A percentile compares a stretch with the other conserved stretches of the same genome.
These are phyloP conservation scores for Monomorium pharaonis DNA, from an alignment of 1,140 invertebrate species.

Conservation along the genomic window DNA sequence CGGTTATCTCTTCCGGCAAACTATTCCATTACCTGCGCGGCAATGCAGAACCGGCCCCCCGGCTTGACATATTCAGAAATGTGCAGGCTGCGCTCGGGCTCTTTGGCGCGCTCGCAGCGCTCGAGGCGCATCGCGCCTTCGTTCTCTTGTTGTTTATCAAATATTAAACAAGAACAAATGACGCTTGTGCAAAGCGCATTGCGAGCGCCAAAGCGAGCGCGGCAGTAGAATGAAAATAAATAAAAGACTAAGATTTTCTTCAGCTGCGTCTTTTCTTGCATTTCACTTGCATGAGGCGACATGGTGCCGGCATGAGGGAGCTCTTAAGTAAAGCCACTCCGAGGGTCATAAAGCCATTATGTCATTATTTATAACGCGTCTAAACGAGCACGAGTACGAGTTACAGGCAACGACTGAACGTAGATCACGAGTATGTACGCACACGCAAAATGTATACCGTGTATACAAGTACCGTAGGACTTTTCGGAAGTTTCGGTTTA, in stretches of 20 bases:
- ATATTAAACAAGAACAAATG: no score
- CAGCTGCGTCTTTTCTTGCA: background rate
- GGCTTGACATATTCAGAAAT: background rate
- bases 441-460: no score
- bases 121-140: no score
- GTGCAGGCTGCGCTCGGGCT: background rate
- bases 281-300: constrained; percentile 10
- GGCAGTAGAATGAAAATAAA: background rate
- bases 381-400: background rate
- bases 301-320: no score
- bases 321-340: background rate
- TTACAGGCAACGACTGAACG: no score
- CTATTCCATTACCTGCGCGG: background rate
- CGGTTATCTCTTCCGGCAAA: background rate
- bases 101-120: no score
- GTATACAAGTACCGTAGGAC: no score
- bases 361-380: constrained; percentile 11
- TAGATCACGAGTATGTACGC: background rate
- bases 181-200: no score
- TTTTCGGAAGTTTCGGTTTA: no score
- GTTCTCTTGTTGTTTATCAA: no score
- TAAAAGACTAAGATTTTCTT: background rate
- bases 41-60: no score
- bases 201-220: no score
- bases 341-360: background rate